Base-by-base conservation (phyloP, 2,888 invertebrate species). In the Agapetus fuscipes region DNA sequence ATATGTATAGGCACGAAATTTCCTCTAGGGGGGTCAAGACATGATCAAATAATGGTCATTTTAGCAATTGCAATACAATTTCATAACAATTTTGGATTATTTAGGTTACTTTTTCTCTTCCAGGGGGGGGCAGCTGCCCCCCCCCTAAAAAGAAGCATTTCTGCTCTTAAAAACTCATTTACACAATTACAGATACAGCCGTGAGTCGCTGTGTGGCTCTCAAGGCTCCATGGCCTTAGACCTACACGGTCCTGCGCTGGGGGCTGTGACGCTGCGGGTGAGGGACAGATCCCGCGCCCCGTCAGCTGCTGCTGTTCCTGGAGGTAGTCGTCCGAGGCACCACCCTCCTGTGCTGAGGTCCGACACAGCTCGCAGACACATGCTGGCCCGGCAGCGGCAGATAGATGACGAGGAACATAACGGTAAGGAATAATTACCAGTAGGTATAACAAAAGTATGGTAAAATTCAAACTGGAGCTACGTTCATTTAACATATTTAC, bases 141-240 rank as follows among this genome's bases (percentile, higher is more conserved):
- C n/a, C n/a, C n/a, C n/a, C n/a, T n/a, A n/a, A n/a, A n/a, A n/a
- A n/a, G n/a, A n/a, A n/a, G n/a, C n/a, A n/a, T n/a, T n/a, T n/a
- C n/a, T n/a, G n/a, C n/a, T n/a, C n/a, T n/a, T n/a, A n/a, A n/a
- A n/a, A n/a, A n/a, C n/a, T n/a, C n/a, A n/a, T n/a, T n/a, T n/a
- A n/a, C n/a, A n/a, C n/a, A n/a, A 25, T 38, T 40, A 40, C 46
- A 60, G 61, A 40, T 61, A 64, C 41, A 71, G 70, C 50, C 60
- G 65, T 47, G 72, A 72, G 44, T 70, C 71, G 2, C 56, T 71
- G 43, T 71, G 71, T 49, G 78, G 76, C 7, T 75, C 72, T 35
- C 81, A 82, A 56, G 78, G 76, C 2, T 85, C 84, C 1, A 76
- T 85, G 67, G 83, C 83, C 20, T 66, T 85, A 64, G 85, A 85